Conservation (phyloP, 2,113 vertebrate genomes). For the Lucifuga dentata region DNA sequence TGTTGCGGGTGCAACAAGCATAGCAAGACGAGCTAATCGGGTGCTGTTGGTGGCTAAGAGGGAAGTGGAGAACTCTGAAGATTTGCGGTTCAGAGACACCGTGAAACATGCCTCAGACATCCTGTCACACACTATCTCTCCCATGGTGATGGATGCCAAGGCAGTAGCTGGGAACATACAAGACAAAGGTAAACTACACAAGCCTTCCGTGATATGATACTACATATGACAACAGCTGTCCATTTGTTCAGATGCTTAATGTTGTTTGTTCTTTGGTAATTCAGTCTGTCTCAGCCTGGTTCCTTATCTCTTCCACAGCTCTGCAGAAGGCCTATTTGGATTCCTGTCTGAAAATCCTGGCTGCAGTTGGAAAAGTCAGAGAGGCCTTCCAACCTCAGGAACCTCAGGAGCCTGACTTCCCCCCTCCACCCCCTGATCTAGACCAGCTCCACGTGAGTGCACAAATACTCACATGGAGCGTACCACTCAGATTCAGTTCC, state of each 20-base stretch:
- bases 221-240: too few species aligned
- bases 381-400: slow-evolving; percentile 98
- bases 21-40: slow-evolving; percentile 95
- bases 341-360: slow-evolving; percentile 94
- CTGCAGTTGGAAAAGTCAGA: slow-evolving; percentile 96
- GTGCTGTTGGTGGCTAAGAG: slow-evolving; percentile 95
- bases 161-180: slow-evolving; percentile 97
- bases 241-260: too few species aligned
- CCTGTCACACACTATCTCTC: slow-evolving; percentile 95
- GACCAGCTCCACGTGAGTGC: slow-evolving; percentile 93
- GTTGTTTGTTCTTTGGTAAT: too few species aligned
- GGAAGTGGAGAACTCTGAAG: slow-evolving; percentile 98
- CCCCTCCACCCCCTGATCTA: slow-evolving; percentile 95
- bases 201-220: neutral
- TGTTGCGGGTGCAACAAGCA: slow-evolving; percentile 98
- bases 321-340: slow-evolving; percentile 98
- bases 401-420: slow-evolving; percentile 96
- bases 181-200: slow-evolving; percentile 88
- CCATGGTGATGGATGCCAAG: slow-evolving; percentile 99
- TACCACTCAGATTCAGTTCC: too few species aligned
- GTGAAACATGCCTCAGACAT: slow-evolving; percentile 96
- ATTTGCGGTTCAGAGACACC: slow-evolving; percentile 94
- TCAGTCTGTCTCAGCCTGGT: too few species aligned
- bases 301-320: slow-evolving; percentile 71
- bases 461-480: neutral